These are phyloP conservation scores for Dryadula phaetusa DNA, from an alignment of 2,888 invertebrate species.

Conservation along the genomic window DNA sequence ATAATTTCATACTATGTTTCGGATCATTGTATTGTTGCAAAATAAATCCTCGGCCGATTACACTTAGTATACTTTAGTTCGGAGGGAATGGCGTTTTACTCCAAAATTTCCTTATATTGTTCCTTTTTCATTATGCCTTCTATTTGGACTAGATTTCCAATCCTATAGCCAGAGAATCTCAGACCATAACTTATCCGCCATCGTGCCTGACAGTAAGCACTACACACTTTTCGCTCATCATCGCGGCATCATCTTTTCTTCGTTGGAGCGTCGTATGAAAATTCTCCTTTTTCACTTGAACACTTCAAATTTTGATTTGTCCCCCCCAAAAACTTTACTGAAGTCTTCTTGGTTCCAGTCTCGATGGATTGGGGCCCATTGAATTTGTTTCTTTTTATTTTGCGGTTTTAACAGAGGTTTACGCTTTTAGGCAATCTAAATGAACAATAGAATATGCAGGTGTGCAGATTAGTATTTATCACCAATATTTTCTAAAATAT, in stretches of 20 bases:
- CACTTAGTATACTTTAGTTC: too few relatives aligned
- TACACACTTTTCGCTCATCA: too few relatives aligned
- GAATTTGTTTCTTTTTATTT: conserved; percentile 21
- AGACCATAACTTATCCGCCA: background rate
- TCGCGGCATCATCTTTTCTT: conserved; percentile 14
- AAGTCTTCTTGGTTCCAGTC: conserved; percentile 4
- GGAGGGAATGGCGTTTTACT: too few relatives aligned
- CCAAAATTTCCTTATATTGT: too few relatives aligned
- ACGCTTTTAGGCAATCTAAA: background rate
- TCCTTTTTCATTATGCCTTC: too few relatives aligned
- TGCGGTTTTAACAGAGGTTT: too few relatives aligned
- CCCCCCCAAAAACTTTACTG: conserved; percentile 4
- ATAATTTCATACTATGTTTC: too few relatives aligned
- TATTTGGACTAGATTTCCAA: conserved; percentile 2
- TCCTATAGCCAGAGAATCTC: background rate
- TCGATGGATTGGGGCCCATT: conserved; percentile 6
- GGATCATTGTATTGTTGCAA: too few relatives aligned
- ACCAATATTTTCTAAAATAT: background rate
- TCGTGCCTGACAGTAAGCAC: conserved; percentile 2
- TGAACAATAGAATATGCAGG: too few relatives aligned
- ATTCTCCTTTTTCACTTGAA: conserved; percentile 17
- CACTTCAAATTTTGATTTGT: conserved; percentile 7
- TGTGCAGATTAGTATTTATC: background rate
- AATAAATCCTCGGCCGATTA: too few relatives aligned
- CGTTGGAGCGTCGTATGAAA: background rate